Evolutionary conservation across 2,888 invertebrate species (phyloP).

Genomic region (Sarcophaga variegata): DNA sequence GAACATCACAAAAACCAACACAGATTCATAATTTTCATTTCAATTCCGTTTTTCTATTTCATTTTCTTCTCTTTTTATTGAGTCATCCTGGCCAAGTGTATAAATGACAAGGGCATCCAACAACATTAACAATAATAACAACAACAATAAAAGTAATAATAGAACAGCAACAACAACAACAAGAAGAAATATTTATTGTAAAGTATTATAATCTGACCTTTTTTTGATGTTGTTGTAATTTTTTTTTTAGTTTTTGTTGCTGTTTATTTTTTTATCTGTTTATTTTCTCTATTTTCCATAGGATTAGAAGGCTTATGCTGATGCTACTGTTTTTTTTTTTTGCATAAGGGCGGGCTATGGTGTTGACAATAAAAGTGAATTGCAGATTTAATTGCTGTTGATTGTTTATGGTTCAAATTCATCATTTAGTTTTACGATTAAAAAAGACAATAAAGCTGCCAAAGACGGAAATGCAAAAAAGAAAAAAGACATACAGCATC

Average conservation of each 20-base stretch:
- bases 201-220: constrained; percentile 63
- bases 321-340: neutral
- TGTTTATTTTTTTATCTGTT: too few relatives aligned
- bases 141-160: constrained; percentile 26
- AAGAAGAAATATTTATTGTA: constrained; percentile 44
- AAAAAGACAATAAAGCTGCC: constrained; percentile 52
- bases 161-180: constrained; percentile 30
- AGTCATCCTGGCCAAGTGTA: constrained; percentile 47
- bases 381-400: constrained; percentile 71
- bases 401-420: constrained; percentile 64
- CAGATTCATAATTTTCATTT: constrained; percentile 54
- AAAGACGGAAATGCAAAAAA: constrained; percentile 48
- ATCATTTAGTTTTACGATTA: constrained; percentile 62
- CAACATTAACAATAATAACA: constrained; percentile 42
- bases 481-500: constrained; percentile 27
- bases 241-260: neutral
- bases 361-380: constrained; percentile 66
- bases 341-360: neutral
- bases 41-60: constrained; percentile 10
- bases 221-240: constrained; percentile 30
- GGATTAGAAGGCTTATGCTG: constrained; percentile 51
- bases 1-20: constrained; percentile 5
- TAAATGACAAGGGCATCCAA: constrained; percentile 61
- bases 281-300: constrained; percentile 46
- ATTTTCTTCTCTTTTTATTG: neutral